Evolutionary conservation across 2,797 vertebrate genomes (phyloP).

Genomic region (Mus minutoides): DNA sequence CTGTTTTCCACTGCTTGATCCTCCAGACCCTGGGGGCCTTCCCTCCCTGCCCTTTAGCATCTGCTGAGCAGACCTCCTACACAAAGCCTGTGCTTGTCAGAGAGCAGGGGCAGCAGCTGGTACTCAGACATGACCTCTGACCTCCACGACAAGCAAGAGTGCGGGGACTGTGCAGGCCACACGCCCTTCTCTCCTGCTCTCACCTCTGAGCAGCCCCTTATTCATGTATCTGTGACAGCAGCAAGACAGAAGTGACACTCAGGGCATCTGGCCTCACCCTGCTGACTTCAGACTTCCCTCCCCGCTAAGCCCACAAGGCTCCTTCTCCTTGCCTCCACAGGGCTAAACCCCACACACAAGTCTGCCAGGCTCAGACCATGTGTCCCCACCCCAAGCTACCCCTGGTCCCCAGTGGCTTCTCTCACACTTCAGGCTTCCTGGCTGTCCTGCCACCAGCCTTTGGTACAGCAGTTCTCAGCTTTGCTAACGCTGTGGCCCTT

Average conservation of each 20-base stretch:
- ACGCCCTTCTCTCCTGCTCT: neutral
- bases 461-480: neutral
- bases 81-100: neutral
- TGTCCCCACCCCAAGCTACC: neutral
- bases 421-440: neutral
- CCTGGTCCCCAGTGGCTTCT: neutral
- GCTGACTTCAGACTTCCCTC: neutral
- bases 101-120: neutral
- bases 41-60: neutral
- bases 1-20: neutral
- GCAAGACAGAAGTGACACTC: neutral
- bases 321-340: neutral
- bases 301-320: neutral
- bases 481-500: neutral
- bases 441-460: neutral
- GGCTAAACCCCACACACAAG: neutral
- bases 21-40: neutral
- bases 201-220: neutral
- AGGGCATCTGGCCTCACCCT: neutral
- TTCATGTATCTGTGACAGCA: neutral
- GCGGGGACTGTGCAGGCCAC: neutral
- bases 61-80: neutral
- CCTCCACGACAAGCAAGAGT: neutral
- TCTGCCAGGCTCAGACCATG: neutral
- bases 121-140: neutral